Evolutionary conservation across 1,140 invertebrate species (phyloP).

Genomic region (Sesamia nonagrioides): DNA sequence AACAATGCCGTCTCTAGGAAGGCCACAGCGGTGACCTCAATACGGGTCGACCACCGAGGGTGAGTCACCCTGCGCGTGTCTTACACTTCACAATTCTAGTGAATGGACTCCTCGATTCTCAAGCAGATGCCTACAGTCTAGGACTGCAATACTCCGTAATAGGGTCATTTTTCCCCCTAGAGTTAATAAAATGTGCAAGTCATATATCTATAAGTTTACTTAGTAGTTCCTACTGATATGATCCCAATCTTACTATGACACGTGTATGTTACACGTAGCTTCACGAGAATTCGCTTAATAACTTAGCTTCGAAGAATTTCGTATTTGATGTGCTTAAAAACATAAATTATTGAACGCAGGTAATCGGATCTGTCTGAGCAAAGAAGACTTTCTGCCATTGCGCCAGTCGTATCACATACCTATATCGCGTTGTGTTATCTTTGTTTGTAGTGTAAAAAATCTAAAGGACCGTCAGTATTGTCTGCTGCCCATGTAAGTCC

Average conservation of each 20-base stretch:
- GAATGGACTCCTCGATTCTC: slow-evolving; percentile 29
- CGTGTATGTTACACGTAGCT: too few species aligned
- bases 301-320: background rate
- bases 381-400: background rate
- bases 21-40: slow-evolving; percentile 46
- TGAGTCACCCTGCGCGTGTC: slow-evolving; percentile 42
- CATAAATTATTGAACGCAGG: background rate
- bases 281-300: background rate
- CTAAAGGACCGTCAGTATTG: background rate
- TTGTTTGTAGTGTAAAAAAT: too few species aligned
- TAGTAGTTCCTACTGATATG: too few species aligned
- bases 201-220: too few species aligned
- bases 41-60: slow-evolving; percentile 42
- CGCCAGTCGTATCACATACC: background rate
- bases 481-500: background rate
- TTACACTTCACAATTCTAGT: slow-evolving; percentile 9
- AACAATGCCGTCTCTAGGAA: slow-evolving; percentile 42
- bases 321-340: background rate
- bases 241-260: too few species aligned
- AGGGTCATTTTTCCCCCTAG: background rate
- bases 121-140: slow-evolving; percentile 7
- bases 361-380: background rate
- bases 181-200: background rate
- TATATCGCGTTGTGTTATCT: too few species aligned
- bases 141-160: background rate